Evolutionary conservation across 2,797 vertebrate genomes (phyloP), one percentile per base, ranked within the genome.

Genomic region (Scomberomorus guttatus): DNA sequence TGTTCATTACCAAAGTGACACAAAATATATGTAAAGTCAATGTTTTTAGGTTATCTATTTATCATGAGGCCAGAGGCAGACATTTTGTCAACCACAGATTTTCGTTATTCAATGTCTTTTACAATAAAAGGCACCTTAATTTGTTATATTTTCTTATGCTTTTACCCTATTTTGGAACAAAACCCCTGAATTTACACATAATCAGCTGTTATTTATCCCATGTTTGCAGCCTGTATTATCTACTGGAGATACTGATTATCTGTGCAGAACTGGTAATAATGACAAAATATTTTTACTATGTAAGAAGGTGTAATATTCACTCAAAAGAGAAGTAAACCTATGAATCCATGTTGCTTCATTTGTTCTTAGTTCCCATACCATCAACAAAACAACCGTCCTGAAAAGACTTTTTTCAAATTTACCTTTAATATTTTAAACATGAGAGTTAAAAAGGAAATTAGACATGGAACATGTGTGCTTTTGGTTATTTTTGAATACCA

Each of bases 211-310:
- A 37, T 59, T 39, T 2, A 9, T 17, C 8, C 10, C 44, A 3
- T 4, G 18, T 46, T 59, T 29, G 22, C 8, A n/a, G 20, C 32
- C 27, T 63, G 18, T 42, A 50, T 25, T 10, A 46, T 79, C 34
- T 75, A 25, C 60, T 37, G 9, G 34, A 48, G 57, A 59, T 20
- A 20, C 22, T 29, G 12, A 78, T 66, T 13, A 34, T 54, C 5
- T 42, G 29, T 65, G 39, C 32, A 51, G 27, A 69, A 14, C 8
- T 39, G 10, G 12, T 8, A n/a, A 13, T 20, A 2, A 63, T 51
- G 77, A 58, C 37, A 46, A 34, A 46, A 44, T 24, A 18, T 58
- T 56, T 57, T 67, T 11, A n/a, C 18, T 67, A 42, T 61, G 69
- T 44, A 50, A 39, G 42, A 70, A 24, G 13, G 2, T 25, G 2